Evolutionary conservation across 2,113 vertebrate species (phyloP), one percentile per base, ranked within the genome.

Genomic region (Grammomys surdaster): DNA sequence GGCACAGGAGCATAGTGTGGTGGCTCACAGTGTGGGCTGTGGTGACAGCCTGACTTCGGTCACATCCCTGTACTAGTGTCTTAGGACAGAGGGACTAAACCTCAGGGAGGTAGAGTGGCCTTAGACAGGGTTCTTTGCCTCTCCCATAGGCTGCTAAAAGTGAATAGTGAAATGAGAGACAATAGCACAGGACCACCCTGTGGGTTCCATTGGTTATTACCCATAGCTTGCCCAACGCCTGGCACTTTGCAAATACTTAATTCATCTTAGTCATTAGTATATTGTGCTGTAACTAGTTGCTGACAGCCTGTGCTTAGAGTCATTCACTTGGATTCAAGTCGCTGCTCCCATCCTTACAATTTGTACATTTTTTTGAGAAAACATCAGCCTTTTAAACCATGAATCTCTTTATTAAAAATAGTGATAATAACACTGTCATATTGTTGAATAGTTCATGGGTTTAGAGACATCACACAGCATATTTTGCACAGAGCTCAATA

Each of bases 391-490:
- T 76, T 17, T 67, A 80, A 54, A 65, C 58, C 4, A 10, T 69
- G 8, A 36, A n/a, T 92, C 88, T 81, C 40, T 58, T 91, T 31
- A 78, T 88, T 84, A 65, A 86, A 96, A 65, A 67, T 24, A 69
- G 20, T 33, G 70, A 22, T 36, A 86, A 51, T n/a, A 58, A 13
- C 31, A 28, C 46, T 73, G 31, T 9, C 24, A 24, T 65, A 8
- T 36, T 51, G 11, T 81, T 88, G 56, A 56, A 33, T 65, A 22
- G 87, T 88, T 95, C 26, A 22, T 0, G 1, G 81, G 58, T 36
- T 88, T 90, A 76, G 67, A 76, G 46, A 88, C 3, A 85, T 24
- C 19, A 80, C 4, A 31, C 1, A 51, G 28, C 36, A 5, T 2
- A 24, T 72, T 43, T 72, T 76, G 26, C 33, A 60, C 1, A 81